A percentile compares a stretch with the other conserved stretches of the same genome.
Conservation (phyloP, 2,113 vertebrate species). For the Varanus komodoensis region DNA sequence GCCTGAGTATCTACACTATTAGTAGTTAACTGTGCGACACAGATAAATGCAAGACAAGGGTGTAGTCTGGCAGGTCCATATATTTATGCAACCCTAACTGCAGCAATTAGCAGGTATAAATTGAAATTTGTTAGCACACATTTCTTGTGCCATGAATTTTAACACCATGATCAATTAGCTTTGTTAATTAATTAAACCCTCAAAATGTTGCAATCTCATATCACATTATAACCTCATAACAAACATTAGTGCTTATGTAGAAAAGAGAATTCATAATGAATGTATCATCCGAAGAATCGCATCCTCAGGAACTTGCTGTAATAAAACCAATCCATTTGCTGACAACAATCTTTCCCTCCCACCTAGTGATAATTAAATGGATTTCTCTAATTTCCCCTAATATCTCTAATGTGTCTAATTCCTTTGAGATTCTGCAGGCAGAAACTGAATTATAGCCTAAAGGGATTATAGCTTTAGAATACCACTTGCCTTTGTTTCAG, state of each 20-base stretch:
- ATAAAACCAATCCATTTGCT: slow-evolving; percentile 16
- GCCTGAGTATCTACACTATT: not conserved
- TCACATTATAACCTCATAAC: slow-evolving; percentile 30
- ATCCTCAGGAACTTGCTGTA: slow-evolving; percentile 19
- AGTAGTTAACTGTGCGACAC: not conserved
- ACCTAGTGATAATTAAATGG: slow-evolving; percentile 25
- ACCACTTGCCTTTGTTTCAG: not conserved
- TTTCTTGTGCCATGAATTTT: slow-evolving; percentile 41
- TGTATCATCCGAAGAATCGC: slow-evolving; percentile 7
- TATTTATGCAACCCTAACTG: slow-evolving; percentile 33
- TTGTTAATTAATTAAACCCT: slow-evolving; percentile 43
- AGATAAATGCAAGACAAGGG: not conserved
- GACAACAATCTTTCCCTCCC: slow-evolving; percentile 7
- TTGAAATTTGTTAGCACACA: slow-evolving; percentile 21
- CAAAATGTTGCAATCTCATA: slow-evolving; percentile 43
- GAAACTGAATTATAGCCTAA: not conserved
- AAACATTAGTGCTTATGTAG: slow-evolving; percentile 26
- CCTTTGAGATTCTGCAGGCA: slow-evolving; percentile 17
- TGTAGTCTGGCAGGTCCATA: not conserved
- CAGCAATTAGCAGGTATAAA: slow-evolving; percentile 35
- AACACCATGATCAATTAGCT: slow-evolving; percentile 32
- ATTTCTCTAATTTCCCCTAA: slow-evolving; percentile 5
- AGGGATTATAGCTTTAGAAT: not conserved
- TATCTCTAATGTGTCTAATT: slow-evolving; percentile 30
- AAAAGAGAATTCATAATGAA: slow-evolving; percentile 36